Conservation (phyloP, 2,113 vertebrate species). For the Cathartes aura region DNA sequence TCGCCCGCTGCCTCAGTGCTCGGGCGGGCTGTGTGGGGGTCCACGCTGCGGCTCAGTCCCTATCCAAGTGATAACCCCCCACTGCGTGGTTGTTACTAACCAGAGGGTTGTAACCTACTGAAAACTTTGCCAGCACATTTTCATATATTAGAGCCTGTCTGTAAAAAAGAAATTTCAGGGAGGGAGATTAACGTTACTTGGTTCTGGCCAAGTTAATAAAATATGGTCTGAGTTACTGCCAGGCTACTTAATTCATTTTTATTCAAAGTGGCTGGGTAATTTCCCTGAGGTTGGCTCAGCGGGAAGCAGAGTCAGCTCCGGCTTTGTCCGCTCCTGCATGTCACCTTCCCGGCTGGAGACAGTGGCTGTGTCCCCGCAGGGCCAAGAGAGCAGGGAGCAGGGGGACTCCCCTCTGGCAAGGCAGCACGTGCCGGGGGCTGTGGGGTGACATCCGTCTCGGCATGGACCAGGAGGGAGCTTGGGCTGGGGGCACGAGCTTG, state of each 20-base stretch:
- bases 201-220: constrained; percentile 60
- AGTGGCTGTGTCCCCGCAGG: background rate
- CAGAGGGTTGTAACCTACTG: background rate
- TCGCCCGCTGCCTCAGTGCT: background rate
- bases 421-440: rapidly evolving
- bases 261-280: constrained; percentile 49
- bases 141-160: constrained; percentile 6
- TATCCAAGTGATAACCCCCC: rapidly evolving
- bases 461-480: background rate
- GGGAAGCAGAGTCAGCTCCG: constrained; percentile 12
- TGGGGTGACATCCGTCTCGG: rapidly evolving
- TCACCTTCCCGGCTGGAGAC: background rate
- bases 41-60: background rate
- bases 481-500: rapidly evolving
- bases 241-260: constrained; percentile 59
- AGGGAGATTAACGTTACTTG: constrained; percentile 24
- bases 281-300: constrained; percentile 34
- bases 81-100: background rate
- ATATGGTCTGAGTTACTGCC: constrained; percentile 53
- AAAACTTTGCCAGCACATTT: constrained; percentile 25
- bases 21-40: rapidly evolving
- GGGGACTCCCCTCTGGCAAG: background rate
- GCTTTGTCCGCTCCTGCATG: background rate
- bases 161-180: constrained; percentile 30
- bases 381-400: background rate